Conservation (phyloP, 2,797 vertebrate genomes). For the Notamacropus eugenii region DNA sequence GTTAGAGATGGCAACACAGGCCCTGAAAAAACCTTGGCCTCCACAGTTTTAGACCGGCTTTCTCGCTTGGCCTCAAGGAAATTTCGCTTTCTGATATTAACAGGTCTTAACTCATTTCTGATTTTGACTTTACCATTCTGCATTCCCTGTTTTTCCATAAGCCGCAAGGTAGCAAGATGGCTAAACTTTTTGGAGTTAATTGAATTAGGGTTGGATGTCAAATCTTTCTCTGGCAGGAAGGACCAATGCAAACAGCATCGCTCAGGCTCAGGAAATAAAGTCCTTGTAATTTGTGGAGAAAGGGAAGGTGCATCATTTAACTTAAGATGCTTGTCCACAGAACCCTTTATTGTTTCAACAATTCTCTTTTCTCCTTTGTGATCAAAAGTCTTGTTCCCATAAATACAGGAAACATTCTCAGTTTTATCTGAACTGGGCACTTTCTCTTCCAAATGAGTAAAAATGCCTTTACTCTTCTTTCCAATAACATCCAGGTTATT, state of each 20-base stretch:
- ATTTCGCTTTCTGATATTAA: conserved; percentile 18
- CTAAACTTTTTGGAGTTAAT: conserved; percentile 28
- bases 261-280: conserved; percentile 9
- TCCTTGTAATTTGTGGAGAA: conserved; percentile 35
- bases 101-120: conserved; percentile 57
- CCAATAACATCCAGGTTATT: conserved; percentile 50
- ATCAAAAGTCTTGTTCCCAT: conserved; percentile 28
- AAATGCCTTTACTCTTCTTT: conserved; percentile 69
- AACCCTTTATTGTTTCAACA: background rate
- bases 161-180: conserved; percentile 24
- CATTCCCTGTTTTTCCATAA: conserved; percentile 61
- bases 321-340: conserved; percentile 51
- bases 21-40: conserved; percentile 46
- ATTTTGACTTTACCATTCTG: conserved; percentile 71
- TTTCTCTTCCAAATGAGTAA: conserved; percentile 70
- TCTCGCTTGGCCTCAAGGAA: conserved; percentile 62
- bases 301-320: conserved; percentile 9
- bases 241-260: conserved; percentile 71
- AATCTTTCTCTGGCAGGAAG: conserved; percentile 67
- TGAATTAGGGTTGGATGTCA: conserved; percentile 6
- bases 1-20: conserved; percentile 79
- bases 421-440: conserved; percentile 44
- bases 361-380: conserved; percentile 59
- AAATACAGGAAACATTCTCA: conserved; percentile 40
- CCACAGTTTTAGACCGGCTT: conserved; percentile 21